These are phyloP conservation scores for Blennius ocellaris DNA, from an alignment of 2,113 vertebrate genomes.

Conservation along the genomic window DNA sequence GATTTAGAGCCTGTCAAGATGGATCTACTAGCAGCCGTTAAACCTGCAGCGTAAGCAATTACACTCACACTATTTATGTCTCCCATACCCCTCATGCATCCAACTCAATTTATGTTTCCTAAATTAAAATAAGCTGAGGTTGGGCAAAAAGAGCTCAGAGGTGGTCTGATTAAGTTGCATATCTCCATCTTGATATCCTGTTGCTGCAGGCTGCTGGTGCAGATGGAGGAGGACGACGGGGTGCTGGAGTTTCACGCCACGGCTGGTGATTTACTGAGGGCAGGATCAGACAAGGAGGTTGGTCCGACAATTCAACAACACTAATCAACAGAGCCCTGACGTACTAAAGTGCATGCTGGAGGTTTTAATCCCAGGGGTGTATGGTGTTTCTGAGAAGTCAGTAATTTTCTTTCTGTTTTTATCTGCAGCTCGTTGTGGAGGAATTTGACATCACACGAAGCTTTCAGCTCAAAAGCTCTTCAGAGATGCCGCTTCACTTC, in stretches of 20 bases:
- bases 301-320: slow-evolving; percentile 21
- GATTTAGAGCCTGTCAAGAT: slow-evolving; percentile 82
- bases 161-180: slow-evolving; percentile 52
- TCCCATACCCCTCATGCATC: slow-evolving; percentile 11
- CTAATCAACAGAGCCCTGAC: slow-evolving; percentile 21
- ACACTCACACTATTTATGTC: slow-evolving; percentile 49
- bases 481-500: slow-evolving; percentile 86
- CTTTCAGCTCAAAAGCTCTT: slow-evolving; percentile 88
- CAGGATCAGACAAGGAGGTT: slow-evolving; percentile 68
- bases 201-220: slow-evolving; percentile 84
- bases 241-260: slow-evolving; percentile 83
- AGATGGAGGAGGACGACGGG: slow-evolving; percentile 82
- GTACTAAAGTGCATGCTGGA: not conserved
- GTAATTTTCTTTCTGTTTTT: not conserved
- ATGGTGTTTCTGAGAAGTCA: not conserved
- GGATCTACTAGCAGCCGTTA: slow-evolving; percentile 82
- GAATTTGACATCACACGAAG: slow-evolving; percentile 77
- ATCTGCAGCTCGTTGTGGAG: slow-evolving; percentile 66
- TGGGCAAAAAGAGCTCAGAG: slow-evolving; percentile 30
- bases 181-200: slow-evolving; percentile 39
- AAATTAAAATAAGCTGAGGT: slow-evolving; percentile 64
- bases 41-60: slow-evolving; percentile 84
- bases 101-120: slow-evolving; percentile 49
- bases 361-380: not conserved
- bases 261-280: slow-evolving; percentile 87